These are phyloP conservation scores for Ceyx margarethae DNA, from an alignment of 2,113 vertebrate genomes.

Conservation along the genomic window DNA sequence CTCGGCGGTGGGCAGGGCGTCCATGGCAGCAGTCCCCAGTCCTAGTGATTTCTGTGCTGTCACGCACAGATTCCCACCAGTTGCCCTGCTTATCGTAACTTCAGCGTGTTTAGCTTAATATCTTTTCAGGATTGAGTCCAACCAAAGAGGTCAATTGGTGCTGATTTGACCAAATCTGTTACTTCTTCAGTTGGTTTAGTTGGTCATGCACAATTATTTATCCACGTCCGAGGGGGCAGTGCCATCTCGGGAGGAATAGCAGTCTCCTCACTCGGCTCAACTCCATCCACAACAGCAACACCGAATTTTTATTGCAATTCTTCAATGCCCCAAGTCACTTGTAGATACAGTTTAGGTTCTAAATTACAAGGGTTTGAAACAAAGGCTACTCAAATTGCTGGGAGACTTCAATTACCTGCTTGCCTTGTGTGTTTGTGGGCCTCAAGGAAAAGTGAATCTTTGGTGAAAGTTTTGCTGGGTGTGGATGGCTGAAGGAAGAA, in stretches of 20 bases:
- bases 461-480: constrained; percentile 5
- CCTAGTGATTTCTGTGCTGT: fast-evolving
- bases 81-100: not conserved
- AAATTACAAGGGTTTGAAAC: not conserved
- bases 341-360: not conserved
- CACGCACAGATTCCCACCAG: fast-evolving
- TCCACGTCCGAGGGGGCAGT: not conserved
- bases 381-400: not conserved
- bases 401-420: not conserved
- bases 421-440: not conserved
- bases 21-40: not conserved
- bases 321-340: not conserved
- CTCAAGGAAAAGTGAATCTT: constrained; percentile 16
- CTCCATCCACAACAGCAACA: not conserved
- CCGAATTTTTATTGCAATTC: not conserved
- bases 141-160: not conserved
- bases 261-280: not conserved
- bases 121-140: not conserved
- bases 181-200: not conserved
- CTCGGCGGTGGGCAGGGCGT: not conserved
- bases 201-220: not conserved
- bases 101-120: not conserved
- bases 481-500: constrained; percentile 4
- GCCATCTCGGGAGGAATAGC: not conserved
- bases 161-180: not conserved